Percentiles rank a stretch among this genome's conserved stretches.
phyloP scores from a whole-genome alignment of 1,140 invertebrate genomes.

The Trachymyrmex septentrionalis region DNA sequence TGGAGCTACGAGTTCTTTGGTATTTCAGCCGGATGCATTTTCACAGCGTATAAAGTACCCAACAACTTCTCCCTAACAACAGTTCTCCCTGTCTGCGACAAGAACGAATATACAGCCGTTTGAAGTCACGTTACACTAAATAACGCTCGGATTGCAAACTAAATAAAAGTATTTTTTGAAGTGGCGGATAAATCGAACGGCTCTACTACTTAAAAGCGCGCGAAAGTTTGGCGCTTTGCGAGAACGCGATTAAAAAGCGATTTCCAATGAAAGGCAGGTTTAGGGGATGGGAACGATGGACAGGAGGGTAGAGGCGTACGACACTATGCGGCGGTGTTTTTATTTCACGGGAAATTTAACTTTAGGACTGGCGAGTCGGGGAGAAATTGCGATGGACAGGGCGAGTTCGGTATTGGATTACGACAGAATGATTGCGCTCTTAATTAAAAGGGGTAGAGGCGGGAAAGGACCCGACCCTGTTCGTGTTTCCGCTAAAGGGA shows the following conservation, averaged over 20 bases:
- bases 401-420: slow-evolving; percentile 74
- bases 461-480: slow-evolving; percentile 23
- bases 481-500: slow-evolving; percentile 64
- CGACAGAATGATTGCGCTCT: slow-evolving; percentile 75
- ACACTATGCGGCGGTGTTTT: slow-evolving; percentile 61
- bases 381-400: slow-evolving; percentile 43
- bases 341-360: slow-evolving; percentile 72
- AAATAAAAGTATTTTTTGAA: slow-evolving; percentile 56
- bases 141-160: slow-evolving; percentile 59
- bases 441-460: slow-evolving; percentile 68
- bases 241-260: slow-evolving; percentile 65
- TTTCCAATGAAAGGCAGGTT: slow-evolving; percentile 58
- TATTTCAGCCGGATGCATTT: slow-evolving; percentile 50
- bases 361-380: slow-evolving; percentile 40
- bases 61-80: slow-evolving; percentile 34
- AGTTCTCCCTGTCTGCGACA: slow-evolving; percentile 46
- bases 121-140: slow-evolving; percentile 63
- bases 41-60: slow-evolving; percentile 53
- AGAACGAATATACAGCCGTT: slow-evolving; percentile 56
- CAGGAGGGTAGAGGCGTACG: not conserved
- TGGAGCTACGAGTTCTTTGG: slow-evolving; percentile 47
- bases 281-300: not conserved
- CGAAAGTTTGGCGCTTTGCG: slow-evolving; percentile 53
- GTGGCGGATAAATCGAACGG: slow-evolving; percentile 50
- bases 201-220: slow-evolving; percentile 61